These are phyloP conservation scores for Eupithecia dodoneata DNA, from an alignment of 2,888 invertebrate genomes.

Conservation along the genomic window DNA sequence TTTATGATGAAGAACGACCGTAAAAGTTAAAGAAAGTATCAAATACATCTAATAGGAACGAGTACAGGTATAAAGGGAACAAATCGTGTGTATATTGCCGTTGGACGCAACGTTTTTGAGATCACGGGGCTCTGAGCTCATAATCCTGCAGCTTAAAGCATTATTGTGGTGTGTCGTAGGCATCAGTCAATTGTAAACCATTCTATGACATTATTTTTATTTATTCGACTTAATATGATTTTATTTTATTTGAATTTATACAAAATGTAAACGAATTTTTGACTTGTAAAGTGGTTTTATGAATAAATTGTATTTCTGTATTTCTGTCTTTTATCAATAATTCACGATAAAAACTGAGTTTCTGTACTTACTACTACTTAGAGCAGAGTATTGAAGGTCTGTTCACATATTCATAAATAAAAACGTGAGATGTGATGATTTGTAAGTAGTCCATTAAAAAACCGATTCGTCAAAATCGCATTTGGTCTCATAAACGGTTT, in stretches of 20 bases:
- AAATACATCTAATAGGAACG: background rate
- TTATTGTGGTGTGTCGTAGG: background rate
- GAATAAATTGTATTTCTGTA: too few relatives aligned
- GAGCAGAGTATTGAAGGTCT: background rate
- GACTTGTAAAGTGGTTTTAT: too few relatives aligned
- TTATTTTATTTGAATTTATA: too few relatives aligned
- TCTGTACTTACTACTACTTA: background rate
- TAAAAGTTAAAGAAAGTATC: background rate
- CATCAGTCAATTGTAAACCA: too few relatives aligned
- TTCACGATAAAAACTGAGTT: background rate
- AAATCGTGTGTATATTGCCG: conserved; percentile 51
- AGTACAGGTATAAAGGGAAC: background rate
- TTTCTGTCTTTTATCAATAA: background rate
- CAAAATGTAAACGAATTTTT: too few relatives aligned
- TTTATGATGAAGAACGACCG: background rate
- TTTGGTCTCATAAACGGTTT: too few relatives aligned
- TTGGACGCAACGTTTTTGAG: conserved; percentile 69
- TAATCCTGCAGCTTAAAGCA: conserved; percentile 21
- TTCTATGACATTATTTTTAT: too few relatives aligned
- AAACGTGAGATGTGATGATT: background rate
- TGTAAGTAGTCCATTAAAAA: too few relatives aligned
- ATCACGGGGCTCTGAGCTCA: conserved; percentile 68
- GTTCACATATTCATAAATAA: background rate
- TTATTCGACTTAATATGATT: too few relatives aligned
- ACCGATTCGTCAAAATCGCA: too few relatives aligned